Conservation (phyloP, 2,797 vertebrate genomes). For the Adrianichthys oophorus region DNA sequence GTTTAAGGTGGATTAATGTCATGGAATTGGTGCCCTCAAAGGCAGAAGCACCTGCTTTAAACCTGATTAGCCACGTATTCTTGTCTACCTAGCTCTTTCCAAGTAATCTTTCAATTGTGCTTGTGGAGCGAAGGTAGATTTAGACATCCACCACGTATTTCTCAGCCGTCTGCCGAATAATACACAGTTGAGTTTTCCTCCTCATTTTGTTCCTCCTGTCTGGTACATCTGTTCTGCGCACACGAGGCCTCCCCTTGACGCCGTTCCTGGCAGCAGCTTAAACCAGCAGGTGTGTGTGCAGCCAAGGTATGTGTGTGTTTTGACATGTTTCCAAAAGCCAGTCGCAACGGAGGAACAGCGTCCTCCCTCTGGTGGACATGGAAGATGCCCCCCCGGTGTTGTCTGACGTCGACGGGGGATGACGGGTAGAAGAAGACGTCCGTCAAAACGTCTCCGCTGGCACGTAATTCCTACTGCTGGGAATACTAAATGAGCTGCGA, state of each 20-base stretch:
- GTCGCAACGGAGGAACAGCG: constrained; percentile 68
- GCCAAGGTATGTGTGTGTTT: constrained; percentile 38
- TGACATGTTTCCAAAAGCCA: constrained; percentile 48
- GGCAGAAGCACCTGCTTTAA: constrained; percentile 73
- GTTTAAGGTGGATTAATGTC: constrained; percentile 79
- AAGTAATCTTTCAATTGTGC: constrained; percentile 77
- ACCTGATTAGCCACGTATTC: constrained; percentile 66
- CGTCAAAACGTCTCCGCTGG: constrained; percentile 75
- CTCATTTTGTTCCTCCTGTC: constrained; percentile 41
- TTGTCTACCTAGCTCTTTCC: constrained; percentile 77
- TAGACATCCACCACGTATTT: constrained; percentile 64
- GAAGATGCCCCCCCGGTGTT: constrained; percentile 73
- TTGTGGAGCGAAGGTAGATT: constrained; percentile 65
- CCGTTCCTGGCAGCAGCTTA: constrained; percentile 49
- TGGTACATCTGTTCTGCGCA: constrained; percentile 53
- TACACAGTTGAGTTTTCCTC: constrained; percentile 28
- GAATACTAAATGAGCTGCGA: constrained; percentile 54
- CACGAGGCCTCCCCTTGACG: constrained; percentile 40
- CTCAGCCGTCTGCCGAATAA: constrained; percentile 54
- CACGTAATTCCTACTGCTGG: constrained; percentile 68
- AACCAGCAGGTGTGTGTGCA: constrained; percentile 49
- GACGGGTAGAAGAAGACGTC: constrained; percentile 70
- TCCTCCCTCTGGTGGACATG: constrained; percentile 63
- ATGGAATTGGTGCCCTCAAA: constrained; percentile 64
- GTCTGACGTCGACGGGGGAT: constrained; percentile 68